These are phyloP conservation scores for Eriocheir sinensis DNA, from an alignment of 1,140 invertebrate species.

Conservation along the genomic window DNA sequence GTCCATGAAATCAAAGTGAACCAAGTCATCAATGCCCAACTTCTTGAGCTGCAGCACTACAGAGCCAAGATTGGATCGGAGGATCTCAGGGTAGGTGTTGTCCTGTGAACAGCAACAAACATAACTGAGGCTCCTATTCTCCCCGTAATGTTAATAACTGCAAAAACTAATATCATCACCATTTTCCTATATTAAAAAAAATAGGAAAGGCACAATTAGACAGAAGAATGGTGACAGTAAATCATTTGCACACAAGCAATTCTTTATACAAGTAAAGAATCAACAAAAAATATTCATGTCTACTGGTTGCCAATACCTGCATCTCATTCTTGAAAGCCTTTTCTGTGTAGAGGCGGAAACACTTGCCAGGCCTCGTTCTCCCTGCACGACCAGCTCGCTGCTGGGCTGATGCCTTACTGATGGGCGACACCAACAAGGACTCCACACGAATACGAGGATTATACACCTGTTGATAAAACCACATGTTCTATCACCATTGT, in stretches of 20 bases:
- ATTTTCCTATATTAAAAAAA: background rate
- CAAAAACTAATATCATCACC: background rate
- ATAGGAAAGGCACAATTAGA: too few species aligned
- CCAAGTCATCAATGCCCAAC: slow-evolving; percentile 99
- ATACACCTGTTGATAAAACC: slow-evolving; percentile 87
- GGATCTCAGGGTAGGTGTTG: slow-evolving; percentile 99
- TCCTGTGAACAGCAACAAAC: too few species aligned
- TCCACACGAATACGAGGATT: slow-evolving; percentile 98
- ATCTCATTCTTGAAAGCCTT: slow-evolving; percentile 99
- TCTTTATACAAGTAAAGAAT: background rate
- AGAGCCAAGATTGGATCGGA: slow-evolving; percentile 97
- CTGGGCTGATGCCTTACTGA: slow-evolving; percentile 99
- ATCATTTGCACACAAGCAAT: background rate
- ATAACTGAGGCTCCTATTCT: too few species aligned
- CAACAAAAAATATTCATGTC: background rate
- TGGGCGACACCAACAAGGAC: slow-evolving; percentile 97
- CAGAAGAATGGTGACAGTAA: background rate
- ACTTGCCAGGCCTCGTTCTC: slow-evolving; percentile 98
- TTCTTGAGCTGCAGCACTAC: slow-evolving; percentile 99
- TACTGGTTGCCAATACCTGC: slow-evolving; percentile 85
- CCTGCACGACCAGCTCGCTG: slow-evolving; percentile 98
- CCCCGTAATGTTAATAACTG: too few species aligned
- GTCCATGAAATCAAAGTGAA: slow-evolving; percentile 99
- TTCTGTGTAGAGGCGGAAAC: slow-evolving; percentile 99
- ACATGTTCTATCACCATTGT: background rate